Percentiles rank a stretch among this genome's conserved stretches.
Evolutionary conservation across 1,140 invertebrate genomes (phyloP).

Genomic region (Papilio xuthus): DNA sequence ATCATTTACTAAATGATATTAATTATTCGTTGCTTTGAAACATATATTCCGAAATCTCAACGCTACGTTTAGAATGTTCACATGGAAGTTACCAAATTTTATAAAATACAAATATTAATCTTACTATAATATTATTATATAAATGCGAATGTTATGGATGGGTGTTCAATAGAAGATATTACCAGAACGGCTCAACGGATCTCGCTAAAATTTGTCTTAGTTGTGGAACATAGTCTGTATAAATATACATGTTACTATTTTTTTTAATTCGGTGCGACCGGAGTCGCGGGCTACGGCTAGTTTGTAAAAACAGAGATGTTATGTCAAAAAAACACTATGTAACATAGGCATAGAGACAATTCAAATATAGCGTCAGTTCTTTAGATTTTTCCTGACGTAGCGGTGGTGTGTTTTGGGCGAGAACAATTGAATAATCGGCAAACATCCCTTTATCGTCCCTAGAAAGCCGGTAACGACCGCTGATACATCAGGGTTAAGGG

Average conservation of each 20-base stretch:
- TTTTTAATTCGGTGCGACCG: too few species aligned
- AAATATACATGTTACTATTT: too few species aligned
- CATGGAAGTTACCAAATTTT: background rate
- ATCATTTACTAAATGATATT: constrained; percentile 25
- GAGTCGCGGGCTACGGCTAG: too few species aligned
- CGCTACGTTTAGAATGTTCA: background rate
- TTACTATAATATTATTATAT: too few species aligned
- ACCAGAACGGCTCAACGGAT: too few species aligned
- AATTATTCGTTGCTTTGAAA: background rate
- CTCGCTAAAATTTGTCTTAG: too few species aligned
- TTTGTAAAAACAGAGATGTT: too few species aligned
- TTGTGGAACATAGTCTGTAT: too few species aligned
- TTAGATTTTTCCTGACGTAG: constrained; percentile 26
- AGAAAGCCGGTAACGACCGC: constrained; percentile 64
- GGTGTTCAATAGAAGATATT: too few species aligned
- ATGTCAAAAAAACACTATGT: too few species aligned
- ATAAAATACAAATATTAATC: too few species aligned
- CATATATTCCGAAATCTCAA: background rate
- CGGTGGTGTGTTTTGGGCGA: constrained; percentile 45
- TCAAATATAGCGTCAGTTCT: constrained; percentile 29
- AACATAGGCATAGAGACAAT: background rate
- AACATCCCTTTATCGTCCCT: constrained; percentile 63
- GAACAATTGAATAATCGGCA: constrained; percentile 66
- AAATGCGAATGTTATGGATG: too few species aligned
- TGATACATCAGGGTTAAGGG: constrained; percentile 77